Evolutionary conservation across 2,113 vertebrate species (phyloP), one percentile per base, ranked within the genome.

Genomic region (Seriola rivoliana): DNA sequence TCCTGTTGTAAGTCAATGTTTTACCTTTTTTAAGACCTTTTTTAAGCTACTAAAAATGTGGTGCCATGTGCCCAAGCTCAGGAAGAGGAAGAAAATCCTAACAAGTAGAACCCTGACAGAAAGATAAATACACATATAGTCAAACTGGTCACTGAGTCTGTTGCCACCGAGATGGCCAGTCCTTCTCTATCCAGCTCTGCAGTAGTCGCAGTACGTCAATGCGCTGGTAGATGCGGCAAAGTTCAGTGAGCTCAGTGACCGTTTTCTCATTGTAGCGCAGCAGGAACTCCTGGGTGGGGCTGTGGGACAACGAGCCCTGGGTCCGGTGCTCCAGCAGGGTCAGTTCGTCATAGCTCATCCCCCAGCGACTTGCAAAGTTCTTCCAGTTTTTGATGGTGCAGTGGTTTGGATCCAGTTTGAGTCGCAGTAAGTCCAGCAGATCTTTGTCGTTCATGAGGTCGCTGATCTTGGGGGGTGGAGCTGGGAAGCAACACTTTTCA

Each of bases 371-470:
- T 4, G 98, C 98, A 94, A 99, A 97, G 95, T 99, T 99, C 94
- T 98, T 98, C 98, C 98, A 99, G 95, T 99, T 99, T 93, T 99
- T 99, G 86, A 99, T 95, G 21, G 98, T 98, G 80, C 97, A 98
- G 92, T 99, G 97, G 81, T 95, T 97, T 0, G 98, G 97, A 90
- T 99, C 98, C 91, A 99, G 94, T 91, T 99, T 99, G 85, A 99
- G 95, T 58, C 97, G 95, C 91, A 99, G 95, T 65, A 92, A 95
- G 81, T 99, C 97, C 82, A 99, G 93, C 50, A 99, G 95, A 90
- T 99, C 98, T 89, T 98, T 97, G 81, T 99, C 98, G 4, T 99
- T 96, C 94, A 99, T 97, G 88, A 99, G 94, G 93, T 99, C 98
- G 40, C 97, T 97, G 87, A 99, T 99, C 93, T 96, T 98, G 0